phyloP scores from a whole-genome alignment of 2,888 invertebrate species.

The Carterocephalus palaemon region DNA sequence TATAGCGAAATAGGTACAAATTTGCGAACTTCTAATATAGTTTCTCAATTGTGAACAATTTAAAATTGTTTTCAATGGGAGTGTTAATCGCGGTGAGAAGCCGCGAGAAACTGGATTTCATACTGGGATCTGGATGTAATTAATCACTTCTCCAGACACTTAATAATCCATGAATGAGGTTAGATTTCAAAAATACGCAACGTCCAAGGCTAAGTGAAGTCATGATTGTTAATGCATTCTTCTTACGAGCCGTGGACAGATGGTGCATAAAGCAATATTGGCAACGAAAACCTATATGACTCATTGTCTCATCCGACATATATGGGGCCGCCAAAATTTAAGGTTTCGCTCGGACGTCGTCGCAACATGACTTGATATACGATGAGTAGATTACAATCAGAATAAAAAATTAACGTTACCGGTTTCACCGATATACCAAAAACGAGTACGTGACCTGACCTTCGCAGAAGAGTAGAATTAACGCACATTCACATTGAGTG shows the following conservation, averaged over 20 bases:
- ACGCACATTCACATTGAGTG: conserved; percentile 35
- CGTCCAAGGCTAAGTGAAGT: conserved; percentile 11
- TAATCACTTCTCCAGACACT: conserved; percentile 12
- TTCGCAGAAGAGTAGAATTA: conserved; percentile 47
- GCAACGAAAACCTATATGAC: conserved; percentile 12
- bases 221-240: conserved; percentile 10
- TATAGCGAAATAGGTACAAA: too few species aligned
- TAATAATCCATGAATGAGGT: conserved; percentile 16
- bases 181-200: conserved; percentile 9
- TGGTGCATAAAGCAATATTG: conserved; percentile 16
- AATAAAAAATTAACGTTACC: conserved; percentile 36
- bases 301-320: conserved; percentile 14
- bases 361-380: conserved; percentile 28
- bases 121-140: conserved; percentile 5
- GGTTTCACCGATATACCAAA: conserved; percentile 44
- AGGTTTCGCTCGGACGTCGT: conserved; percentile 16
- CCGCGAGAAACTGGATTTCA: conserved; percentile 11
- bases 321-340: conserved; percentile 20
- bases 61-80: too few species aligned
- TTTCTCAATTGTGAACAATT: too few species aligned
- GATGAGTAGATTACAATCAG: conserved; percentile 34
- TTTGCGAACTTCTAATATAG: too few species aligned
- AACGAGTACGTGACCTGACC: conserved; percentile 40
- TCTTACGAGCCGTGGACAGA: conserved; percentile 11
- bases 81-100: conserved; percentile 1